phyloP scores from a whole-genome alignment of 2,888 invertebrate genomes.

The Drosophila testacea region DNA sequence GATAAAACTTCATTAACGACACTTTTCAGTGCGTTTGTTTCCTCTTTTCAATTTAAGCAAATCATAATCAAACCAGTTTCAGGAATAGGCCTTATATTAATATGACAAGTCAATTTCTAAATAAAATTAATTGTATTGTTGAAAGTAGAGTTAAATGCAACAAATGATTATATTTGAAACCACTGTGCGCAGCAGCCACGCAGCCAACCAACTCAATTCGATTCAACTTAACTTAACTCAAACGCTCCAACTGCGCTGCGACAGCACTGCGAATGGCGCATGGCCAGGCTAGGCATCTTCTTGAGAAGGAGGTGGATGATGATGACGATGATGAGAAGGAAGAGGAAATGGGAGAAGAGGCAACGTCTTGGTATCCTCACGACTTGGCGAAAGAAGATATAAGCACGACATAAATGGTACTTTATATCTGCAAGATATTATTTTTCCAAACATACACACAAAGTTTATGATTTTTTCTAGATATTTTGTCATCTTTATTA shows the following conservation, averaged over 20 bases:
- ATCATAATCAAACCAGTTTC: too few species aligned
- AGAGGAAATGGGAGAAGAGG: not conserved
- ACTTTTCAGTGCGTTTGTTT: too few species aligned
- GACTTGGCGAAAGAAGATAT: constrained; percentile 81
- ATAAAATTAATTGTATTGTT: too few species aligned
- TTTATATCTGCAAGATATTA: constrained; percentile 81
- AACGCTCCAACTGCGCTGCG: constrained; percentile 44
- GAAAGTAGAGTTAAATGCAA: not conserved
- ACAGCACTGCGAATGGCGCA: constrained; percentile 57
- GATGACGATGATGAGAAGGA: not conserved
- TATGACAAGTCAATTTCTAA: too few species aligned
- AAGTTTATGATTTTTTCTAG: constrained; percentile 82
- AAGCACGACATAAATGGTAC: constrained; percentile 82
- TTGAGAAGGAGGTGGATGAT: not conserved
- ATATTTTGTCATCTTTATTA: constrained; percentile 82
- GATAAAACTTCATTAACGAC: too few species aligned
- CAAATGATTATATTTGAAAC: not conserved
- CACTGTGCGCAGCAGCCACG: constrained; percentile 46
- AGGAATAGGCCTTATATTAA: too few species aligned
- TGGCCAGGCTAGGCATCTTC: constrained; percentile 36
- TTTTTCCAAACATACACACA: constrained; percentile 81
- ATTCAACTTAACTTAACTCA: constrained; percentile 49
- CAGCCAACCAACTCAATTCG: constrained; percentile 56
- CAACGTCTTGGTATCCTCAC: constrained; percentile 66
- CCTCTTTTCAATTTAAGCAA: too few species aligned